phyloP scores from a whole-genome alignment of 2,113 vertebrate genomes.

The Nansenia antarctica region DNA sequence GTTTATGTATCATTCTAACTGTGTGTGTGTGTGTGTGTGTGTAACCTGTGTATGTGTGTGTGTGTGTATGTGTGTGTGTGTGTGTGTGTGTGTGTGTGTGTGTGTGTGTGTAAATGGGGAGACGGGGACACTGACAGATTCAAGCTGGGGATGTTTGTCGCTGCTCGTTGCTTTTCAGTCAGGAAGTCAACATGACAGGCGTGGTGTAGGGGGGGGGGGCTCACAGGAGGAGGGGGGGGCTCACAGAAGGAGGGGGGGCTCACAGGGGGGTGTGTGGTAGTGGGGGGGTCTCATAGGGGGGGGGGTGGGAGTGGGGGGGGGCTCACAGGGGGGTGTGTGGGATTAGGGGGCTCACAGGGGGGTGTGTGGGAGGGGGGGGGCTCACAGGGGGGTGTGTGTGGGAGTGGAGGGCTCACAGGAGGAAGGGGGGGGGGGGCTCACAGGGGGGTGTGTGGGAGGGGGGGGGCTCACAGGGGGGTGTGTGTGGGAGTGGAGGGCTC shows the following conservation, averaged over 20 bases:
- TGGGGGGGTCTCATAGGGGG: no score
- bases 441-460: no score
- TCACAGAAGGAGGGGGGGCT: no score
- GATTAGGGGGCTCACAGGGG: no score
- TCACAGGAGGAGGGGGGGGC: slow-evolving; percentile 72
- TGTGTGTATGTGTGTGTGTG: not conserved
- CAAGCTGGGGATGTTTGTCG: slow-evolving; percentile 74
- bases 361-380: no score
- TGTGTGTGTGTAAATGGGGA: not conserved
- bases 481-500: slow-evolving; percentile 17
- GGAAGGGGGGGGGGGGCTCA: no score
- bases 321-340: no score
- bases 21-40: not conserved
- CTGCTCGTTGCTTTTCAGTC: slow-evolving; percentile 74
- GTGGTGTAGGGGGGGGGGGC: slow-evolving; percentile 68
- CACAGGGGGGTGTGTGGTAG: no score
- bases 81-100: not conserved
- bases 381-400: no score
- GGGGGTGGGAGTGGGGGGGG: no score
- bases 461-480: no score
- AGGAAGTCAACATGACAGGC: slow-evolving; percentile 80
- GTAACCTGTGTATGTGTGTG: not conserved
- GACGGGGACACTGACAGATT: slow-evolving; percentile 59
- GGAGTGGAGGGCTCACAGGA: no score
- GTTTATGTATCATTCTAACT: not conserved